phyloP scores from a whole-genome alignment of 2,113 vertebrate genomes.

The Sterrhoptilus dennistouni region DNA sequence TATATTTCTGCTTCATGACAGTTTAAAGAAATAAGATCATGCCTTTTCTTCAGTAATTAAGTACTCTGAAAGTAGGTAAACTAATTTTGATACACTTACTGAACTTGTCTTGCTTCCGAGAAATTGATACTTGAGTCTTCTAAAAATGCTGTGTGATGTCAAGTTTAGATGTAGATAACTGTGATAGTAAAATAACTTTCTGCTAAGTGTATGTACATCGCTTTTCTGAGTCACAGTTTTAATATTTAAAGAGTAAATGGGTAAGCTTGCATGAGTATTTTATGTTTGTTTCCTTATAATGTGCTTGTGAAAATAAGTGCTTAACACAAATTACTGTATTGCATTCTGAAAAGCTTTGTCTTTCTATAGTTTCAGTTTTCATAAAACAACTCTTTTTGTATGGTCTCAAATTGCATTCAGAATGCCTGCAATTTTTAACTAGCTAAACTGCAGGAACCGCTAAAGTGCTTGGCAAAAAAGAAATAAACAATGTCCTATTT shows the following conservation, averaged over 20 bases:
- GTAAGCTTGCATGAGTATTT: conserved; percentile 33
- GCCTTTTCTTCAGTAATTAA: conserved; percentile 66
- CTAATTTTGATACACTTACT: conserved; percentile 69
- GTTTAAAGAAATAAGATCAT: conserved; percentile 60
- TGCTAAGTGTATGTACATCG: neutral
- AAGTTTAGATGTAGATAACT: conserved; percentile 32
- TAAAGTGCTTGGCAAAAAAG: neutral
- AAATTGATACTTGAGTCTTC: conserved; percentile 26
- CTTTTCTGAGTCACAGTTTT: conserved; percentile 20
- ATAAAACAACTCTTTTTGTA: neutral
- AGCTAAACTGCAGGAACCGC: neutral
- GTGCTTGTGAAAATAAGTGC: neutral
- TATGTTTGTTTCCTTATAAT: neutral
- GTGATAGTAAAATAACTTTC: conserved; percentile 18
- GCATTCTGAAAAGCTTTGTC: neutral
- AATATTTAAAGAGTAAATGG: conserved; percentile 14
- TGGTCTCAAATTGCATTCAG: neutral
- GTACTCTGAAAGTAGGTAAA: conserved; percentile 77
- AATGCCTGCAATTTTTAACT: neutral
- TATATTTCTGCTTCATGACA: conserved; percentile 62
- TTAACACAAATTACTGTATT: neutral
- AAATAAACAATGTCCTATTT: neutral
- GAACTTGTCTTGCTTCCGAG: conserved; percentile 36
- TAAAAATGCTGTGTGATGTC: conserved; percentile 14
- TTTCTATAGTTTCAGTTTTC: neutral